Percentiles rank a stretch among this genome's conserved stretches.
Conservation (phyloP, 2,113 vertebrate species). For the Pterocles gutturalis region DNA sequence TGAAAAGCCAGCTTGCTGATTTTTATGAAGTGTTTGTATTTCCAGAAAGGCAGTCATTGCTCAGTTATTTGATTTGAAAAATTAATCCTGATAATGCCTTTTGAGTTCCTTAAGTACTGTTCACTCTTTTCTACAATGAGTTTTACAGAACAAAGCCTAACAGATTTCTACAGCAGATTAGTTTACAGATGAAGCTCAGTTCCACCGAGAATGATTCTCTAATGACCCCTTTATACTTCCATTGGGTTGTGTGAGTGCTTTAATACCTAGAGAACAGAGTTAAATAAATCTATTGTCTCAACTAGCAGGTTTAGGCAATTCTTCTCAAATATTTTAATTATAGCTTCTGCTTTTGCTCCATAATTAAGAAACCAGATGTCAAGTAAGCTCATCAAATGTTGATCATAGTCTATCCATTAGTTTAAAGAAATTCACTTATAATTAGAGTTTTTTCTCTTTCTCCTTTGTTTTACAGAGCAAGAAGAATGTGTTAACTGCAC, state of each 20-base stretch:
- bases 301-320: conserved; percentile 72
- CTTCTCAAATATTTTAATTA: conserved; percentile 79
- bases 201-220: conserved; percentile 70
- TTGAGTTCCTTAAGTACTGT: conserved; percentile 63
- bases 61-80: conserved; percentile 69
- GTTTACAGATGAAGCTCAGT: conserved; percentile 63
- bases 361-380: conserved; percentile 77
- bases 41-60: conserved; percentile 41
- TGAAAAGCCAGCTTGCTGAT: conserved; percentile 35
- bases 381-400: conserved; percentile 48
- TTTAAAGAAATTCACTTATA: conserved; percentile 60
- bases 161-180: conserved; percentile 65
- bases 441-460: conserved; percentile 62
- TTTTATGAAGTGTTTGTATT: conserved; percentile 54
- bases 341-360: conserved; percentile 72
- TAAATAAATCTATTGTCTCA: conserved; percentile 76
- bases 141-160: conserved; percentile 71
- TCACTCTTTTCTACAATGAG: conserved; percentile 49
- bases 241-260: conserved; percentile 56
- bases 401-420: conserved; percentile 54
- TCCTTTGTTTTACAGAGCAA: conserved; percentile 87
- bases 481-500: conserved; percentile 99
- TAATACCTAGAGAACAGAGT: conserved; percentile 69
- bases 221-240: conserved; percentile 69
- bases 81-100: conserved; percentile 68